phyloP scores from a whole-genome alignment of 2,888 invertebrate genomes.

The Trichopoda pennipes region DNA sequence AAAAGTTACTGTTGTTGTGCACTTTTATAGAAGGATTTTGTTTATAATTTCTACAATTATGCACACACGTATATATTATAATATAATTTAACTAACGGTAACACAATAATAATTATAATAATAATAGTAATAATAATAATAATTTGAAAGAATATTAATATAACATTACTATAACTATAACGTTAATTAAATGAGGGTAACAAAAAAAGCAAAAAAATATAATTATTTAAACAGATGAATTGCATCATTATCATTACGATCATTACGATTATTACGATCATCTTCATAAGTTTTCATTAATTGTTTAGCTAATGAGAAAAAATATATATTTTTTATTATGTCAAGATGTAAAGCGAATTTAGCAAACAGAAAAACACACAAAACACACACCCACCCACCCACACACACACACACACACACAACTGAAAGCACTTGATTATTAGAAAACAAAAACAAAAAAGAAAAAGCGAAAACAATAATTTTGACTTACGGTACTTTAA shows the following conservation, averaged over 20 bases:
- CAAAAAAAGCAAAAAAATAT: constrained; percentile 54
- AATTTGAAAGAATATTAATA: constrained; percentile 46
- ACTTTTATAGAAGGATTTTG: constrained; percentile 87
- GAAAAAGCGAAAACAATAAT: constrained; percentile 6
- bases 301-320: constrained; percentile 63
- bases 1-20: constrained; percentile 96
- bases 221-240: constrained; percentile 49
- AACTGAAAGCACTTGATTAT: background rate
- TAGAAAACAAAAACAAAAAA: constrained; percentile 4
- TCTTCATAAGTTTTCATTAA: constrained; percentile 51
- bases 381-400: too few relatives aligned
- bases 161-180: constrained; percentile 41
- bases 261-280: background rate
- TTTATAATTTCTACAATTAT: constrained; percentile 60
- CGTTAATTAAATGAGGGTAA: constrained; percentile 61
- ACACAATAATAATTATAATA: constrained; percentile 52
- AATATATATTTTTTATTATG: constrained; percentile 66
- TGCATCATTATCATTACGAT: constrained; percentile 25
- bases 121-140: constrained; percentile 51
- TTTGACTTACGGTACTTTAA: constrained; percentile 42
- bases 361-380: constrained; percentile 51
- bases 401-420: too few relatives aligned
- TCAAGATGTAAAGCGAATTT: constrained; percentile 64
- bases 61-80: constrained; percentile 68
- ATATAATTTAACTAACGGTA: constrained; percentile 62